Evolutionary conservation across 1,140 invertebrate species (phyloP).

Genomic region (Drosophila oshimai): DNA sequence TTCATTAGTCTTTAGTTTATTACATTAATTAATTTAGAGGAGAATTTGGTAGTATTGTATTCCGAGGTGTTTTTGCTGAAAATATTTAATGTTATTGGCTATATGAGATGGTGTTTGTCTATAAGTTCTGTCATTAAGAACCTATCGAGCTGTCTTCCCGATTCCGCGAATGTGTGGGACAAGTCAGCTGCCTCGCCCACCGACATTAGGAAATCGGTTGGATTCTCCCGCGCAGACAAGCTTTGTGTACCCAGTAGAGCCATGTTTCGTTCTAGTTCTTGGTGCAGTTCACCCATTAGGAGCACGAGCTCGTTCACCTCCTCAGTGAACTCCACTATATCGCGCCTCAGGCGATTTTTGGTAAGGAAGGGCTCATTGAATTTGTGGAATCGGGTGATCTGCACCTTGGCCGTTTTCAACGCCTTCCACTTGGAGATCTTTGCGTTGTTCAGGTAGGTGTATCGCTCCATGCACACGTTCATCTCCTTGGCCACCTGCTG

Average conservation of each 20-base stretch:
- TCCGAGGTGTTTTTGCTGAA: too few relatives aligned
- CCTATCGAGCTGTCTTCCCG: background rate
- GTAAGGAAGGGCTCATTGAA: background rate
- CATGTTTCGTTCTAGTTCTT: background rate
- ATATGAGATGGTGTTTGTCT: too few relatives aligned
- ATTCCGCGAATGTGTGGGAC: background rate
- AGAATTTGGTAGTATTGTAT: too few relatives aligned
- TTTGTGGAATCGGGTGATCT: background rate
- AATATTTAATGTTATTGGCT: too few relatives aligned
- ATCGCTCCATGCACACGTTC: slow-evolving; percentile 18
- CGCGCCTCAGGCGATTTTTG: background rate
- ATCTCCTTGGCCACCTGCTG: slow-evolving; percentile 7
- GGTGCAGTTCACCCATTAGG: slow-evolving; percentile 5
- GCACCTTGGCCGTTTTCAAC: background rate
- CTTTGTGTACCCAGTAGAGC: background rate
- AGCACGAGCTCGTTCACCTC: slow-evolving; percentile 20
- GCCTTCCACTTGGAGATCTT: slow-evolving; percentile 28
- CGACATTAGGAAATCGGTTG: background rate
- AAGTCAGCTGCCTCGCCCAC: background rate
- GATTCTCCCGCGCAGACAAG: background rate
- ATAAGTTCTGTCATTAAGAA: too few relatives aligned
- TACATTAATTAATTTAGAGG: too few relatives aligned
- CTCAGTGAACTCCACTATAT: slow-evolving; percentile 17
- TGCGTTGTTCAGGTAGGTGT: background rate
- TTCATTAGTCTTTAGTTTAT: too few relatives aligned